Percentiles rank a stretch among this genome's conserved stretches.
Conservation (phyloP, 2,888 invertebrate species). For the Deilephila elpenor region DNA sequence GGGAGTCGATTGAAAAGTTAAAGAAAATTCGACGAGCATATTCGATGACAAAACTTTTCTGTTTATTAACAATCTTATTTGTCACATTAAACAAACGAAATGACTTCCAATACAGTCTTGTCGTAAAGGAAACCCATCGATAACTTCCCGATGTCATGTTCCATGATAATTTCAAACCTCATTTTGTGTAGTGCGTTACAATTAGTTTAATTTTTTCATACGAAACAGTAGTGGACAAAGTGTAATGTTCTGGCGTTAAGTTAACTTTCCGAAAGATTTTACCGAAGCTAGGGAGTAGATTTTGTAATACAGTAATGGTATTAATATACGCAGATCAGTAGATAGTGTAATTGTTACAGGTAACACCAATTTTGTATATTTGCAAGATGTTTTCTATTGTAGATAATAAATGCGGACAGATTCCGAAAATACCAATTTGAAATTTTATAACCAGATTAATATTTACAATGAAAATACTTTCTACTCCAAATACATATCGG, state of each 20-base stretch:
- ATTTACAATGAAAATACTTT: background rate
- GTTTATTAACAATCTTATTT: conserved; percentile 13
- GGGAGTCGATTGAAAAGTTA: background rate
- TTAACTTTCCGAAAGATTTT: conserved; percentile 10
- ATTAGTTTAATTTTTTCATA: conserved; percentile 5
- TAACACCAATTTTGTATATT: conserved; percentile 26
- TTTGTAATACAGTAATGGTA: conserved; percentile 21
- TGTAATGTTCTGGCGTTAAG: background rate
- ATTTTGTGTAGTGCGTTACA: conserved; percentile 59
- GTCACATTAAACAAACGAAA: conserved; percentile 19
- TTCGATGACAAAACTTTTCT: background rate
- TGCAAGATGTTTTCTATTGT: conserved; percentile 23
- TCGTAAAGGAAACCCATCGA: conserved; percentile 49
- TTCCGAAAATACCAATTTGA: conserved; percentile 6
- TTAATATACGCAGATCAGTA: conserved; percentile 5
- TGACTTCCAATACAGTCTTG: conserved; percentile 60
- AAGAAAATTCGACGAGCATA: conserved; percentile 1
- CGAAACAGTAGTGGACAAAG: conserved; percentile 8
- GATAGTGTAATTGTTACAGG: conserved; percentile 24
- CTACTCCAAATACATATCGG: background rate
- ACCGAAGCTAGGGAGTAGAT: conserved; percentile 19
- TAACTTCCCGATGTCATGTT: conserved; percentile 73
- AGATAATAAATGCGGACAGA: conserved; percentile 14
- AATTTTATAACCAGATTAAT: background rate
- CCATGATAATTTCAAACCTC: conserved; percentile 63